A percentile compares a stretch with the other conserved stretches of the same genome.
Evolutionary conservation across 2,888 invertebrate genomes (phyloP).

Genomic region (Catocala nupta): DNA sequence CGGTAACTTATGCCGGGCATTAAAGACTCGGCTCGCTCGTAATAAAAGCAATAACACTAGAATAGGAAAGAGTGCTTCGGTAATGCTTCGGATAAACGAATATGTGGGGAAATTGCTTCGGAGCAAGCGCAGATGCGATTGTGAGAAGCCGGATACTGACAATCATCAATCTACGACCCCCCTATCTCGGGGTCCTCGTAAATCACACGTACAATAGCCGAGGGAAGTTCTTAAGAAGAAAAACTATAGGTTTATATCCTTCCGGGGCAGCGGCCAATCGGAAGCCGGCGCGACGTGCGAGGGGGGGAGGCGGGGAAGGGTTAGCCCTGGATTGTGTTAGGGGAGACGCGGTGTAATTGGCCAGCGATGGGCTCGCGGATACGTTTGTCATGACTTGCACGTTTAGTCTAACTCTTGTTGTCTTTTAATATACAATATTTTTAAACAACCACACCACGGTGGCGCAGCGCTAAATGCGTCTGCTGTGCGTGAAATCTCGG

Average conservation of each 20-base stretch:
- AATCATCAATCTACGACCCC: constrained; percentile 82
- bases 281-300: constrained; percentile 67
- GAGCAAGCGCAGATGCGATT: constrained; percentile 76
- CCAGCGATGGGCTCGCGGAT: constrained; percentile 36
- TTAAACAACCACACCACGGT: too few relatives aligned
- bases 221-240: constrained; percentile 87
- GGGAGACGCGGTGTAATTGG: constrained; percentile 53
- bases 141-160: constrained; percentile 75
- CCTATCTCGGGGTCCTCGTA: constrained; percentile 70
- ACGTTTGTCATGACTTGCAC: constrained; percentile 18
- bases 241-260: constrained; percentile 88
- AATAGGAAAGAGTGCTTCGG: constrained; percentile 81
- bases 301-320: constrained; percentile 68
- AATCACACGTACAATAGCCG: constrained; percentile 86
- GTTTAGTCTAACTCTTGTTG: neutral
- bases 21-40: constrained; percentile 70
- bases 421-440: neutral
- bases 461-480: too few relatives aligned
- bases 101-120: constrained; percentile 83
- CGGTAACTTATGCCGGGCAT: constrained; percentile 68
- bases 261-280: constrained; percentile 86
- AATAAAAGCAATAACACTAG: constrained; percentile 83
- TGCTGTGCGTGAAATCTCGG: too few relatives aligned
- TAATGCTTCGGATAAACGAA: constrained; percentile 85
- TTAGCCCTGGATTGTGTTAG: constrained; percentile 60